A percentile compares a stretch with the other conserved stretches of the same genome.
Evolutionary conservation across 2,888 invertebrate genomes (phyloP).

Genomic region (Eueremaeus valkanovi): DNA sequence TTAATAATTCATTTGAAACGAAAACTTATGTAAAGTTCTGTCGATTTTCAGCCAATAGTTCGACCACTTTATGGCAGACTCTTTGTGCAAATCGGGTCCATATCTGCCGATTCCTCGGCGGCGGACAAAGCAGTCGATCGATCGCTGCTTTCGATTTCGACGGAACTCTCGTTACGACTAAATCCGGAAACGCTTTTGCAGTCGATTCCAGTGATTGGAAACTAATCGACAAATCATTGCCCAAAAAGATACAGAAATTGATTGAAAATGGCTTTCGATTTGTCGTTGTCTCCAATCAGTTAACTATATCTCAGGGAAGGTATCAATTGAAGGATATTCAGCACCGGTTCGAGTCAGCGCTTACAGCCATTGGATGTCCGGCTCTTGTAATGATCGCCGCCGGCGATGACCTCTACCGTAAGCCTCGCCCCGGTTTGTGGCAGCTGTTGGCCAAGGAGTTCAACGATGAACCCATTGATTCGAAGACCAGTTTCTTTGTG

Average conservation of each 20-base stretch:
- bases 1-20: neutral
- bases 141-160: slow-evolving; percentile 44
- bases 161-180: slow-evolving; percentile 38
- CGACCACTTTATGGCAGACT: neutral
- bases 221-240: slow-evolving; percentile 31
- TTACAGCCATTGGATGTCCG: slow-evolving; percentile 33
- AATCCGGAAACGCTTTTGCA: slow-evolving; percentile 37
- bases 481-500: slow-evolving; percentile 40
- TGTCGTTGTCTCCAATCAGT: slow-evolving; percentile 43
- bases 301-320: slow-evolving; percentile 35
- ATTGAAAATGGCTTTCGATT: slow-evolving; percentile 34
- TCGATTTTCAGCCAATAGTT: neutral
- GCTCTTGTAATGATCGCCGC: slow-evolving; percentile 40
- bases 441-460: slow-evolving; percentile 17
- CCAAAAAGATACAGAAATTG: neutral
- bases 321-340: slow-evolving; percentile 36
- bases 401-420: slow-evolving; percentile 40
- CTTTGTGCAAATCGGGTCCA: neutral
- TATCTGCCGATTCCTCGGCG: slow-evolving; percentile 37
- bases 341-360: slow-evolving; percentile 29
- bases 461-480: slow-evolving; percentile 27
- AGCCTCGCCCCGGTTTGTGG: slow-evolving; percentile 41
- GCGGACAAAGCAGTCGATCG: slow-evolving; percentile 28
- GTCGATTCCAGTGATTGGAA: slow-evolving; percentile 41
- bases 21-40: neutral